Percentiles rank a stretch among this genome's conserved stretches.
These are phyloP conservation scores for Cephalopholis sonnerati DNA, from an alignment of 2,113 vertebrate genomes.

Conservation along the genomic window DNA sequence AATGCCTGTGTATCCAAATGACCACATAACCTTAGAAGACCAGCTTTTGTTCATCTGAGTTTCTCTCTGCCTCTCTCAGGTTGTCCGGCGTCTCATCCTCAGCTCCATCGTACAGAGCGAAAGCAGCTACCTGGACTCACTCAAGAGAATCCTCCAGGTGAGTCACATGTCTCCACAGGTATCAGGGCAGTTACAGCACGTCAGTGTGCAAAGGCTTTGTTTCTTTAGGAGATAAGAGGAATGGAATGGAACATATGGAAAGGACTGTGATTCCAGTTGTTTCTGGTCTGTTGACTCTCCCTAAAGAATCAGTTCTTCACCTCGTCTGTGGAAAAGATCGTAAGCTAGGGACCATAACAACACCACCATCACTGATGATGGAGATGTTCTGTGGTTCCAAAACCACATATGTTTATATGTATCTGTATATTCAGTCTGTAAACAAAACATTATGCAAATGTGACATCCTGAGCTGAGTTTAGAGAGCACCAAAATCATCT, in stretches of 20 bases:
- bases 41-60: background rate
- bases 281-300: too few relatives aligned
- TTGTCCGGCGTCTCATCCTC: conserved; percentile 68
- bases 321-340: background rate
- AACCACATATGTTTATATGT: too few relatives aligned
- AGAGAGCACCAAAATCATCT: too few relatives aligned
- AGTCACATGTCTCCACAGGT: background rate
- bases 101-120: conserved; percentile 70
- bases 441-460: too few relatives aligned
- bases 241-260: background rate
- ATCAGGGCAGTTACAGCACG: background rate
- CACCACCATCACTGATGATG: background rate
- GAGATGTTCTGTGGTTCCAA: background rate
- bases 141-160: conserved; percentile 65
- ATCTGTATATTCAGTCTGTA: too few relatives aligned
- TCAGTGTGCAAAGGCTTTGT: background rate
- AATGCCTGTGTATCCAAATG: too few relatives aligned
- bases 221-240: background rate
- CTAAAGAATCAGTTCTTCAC: background rate
- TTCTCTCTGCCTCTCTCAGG: conserved; percentile 13
- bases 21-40: too few relatives aligned
- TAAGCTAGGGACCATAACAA: background rate
- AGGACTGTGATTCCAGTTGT: background rate
- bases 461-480: too few relatives aligned
- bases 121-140: conserved; percentile 64